phyloP scores from a whole-genome alignment of 2,113 vertebrate genomes.

The Clinocottus analis region DNA sequence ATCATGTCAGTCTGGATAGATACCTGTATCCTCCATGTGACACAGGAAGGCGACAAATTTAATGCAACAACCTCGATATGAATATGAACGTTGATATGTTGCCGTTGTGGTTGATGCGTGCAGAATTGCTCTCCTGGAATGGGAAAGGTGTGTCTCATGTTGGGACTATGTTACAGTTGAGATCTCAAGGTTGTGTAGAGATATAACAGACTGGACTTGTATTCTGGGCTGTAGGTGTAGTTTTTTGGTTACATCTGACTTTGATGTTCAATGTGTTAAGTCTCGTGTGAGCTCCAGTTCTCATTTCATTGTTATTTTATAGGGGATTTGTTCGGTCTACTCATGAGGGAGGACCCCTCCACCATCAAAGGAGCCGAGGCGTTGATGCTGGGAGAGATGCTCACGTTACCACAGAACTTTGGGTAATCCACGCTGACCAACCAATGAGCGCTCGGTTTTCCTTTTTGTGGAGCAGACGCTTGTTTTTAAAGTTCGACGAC shows the following conservation, averaged over 20 bases:
- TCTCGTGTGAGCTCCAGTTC: not conserved
- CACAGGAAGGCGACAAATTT: not conserved
- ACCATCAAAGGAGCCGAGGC: conserved; percentile 94
- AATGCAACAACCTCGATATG: not conserved
- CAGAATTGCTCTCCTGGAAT: not conserved
- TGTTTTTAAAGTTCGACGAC: not conserved
- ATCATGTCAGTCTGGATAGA: too few relatives aligned
- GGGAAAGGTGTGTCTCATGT: too few relatives aligned
- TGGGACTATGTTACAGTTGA: not conserved
- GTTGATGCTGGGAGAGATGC: conserved; percentile 98
- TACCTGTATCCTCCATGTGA: too few relatives aligned
- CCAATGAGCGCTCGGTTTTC: not conserved
- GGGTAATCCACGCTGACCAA: conserved; percentile 83
- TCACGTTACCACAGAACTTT: conserved; percentile 98
- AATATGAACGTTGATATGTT: not conserved
- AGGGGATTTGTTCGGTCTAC: conserved; percentile 92
- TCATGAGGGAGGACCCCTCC: conserved; percentile 96
- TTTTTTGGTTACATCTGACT: not conserved
- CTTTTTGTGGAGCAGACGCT: not conserved
- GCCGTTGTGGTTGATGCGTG: too few relatives aligned
- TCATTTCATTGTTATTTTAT: conserved; percentile 34
- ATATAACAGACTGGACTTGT: not conserved
- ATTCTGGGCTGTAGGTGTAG: too few relatives aligned
- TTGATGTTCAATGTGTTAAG: not conserved
- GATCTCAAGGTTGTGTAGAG: not conserved